phyloP scores from a whole-genome alignment of 2,113 vertebrate species.

The Bagarius yarrelli region DNA sequence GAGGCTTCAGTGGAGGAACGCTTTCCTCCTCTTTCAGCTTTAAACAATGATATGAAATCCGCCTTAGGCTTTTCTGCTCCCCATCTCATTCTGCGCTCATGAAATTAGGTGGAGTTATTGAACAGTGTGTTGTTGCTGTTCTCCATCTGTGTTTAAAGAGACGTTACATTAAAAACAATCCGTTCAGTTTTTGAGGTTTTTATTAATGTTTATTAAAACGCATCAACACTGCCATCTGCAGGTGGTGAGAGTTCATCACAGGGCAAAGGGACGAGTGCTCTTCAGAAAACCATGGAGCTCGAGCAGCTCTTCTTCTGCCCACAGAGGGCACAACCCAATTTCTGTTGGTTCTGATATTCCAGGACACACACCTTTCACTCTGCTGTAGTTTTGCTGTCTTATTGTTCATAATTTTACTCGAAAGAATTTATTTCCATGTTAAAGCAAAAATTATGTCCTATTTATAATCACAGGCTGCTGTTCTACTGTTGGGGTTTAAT shows the following conservation, averaged over 20 bases:
- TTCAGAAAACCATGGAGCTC: slow-evolving; percentile 45
- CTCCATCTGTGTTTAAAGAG: not conserved
- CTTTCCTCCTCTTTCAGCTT: slow-evolving; percentile 8
- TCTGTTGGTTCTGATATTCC: too few relatives aligned
- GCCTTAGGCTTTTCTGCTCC: not conserved
- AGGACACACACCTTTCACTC: too few relatives aligned
- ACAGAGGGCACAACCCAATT: not conserved
- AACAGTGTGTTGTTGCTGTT: not conserved
- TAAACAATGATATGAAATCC: slow-evolving; percentile 1
- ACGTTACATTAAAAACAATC: not conserved
- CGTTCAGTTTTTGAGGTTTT: too few relatives aligned
- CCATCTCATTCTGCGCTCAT: not conserved
- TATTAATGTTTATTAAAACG: slow-evolving; percentile 31
- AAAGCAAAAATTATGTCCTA: too few relatives aligned
- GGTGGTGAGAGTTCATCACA: slow-evolving; percentile 31
- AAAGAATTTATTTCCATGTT: too few relatives aligned
- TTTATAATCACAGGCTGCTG: too few relatives aligned
- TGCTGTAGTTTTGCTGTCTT: too few relatives aligned
- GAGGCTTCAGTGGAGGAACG: not conserved
- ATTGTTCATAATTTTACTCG: too few relatives aligned
- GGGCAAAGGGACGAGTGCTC: not conserved
- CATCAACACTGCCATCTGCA: slow-evolving; percentile 71
- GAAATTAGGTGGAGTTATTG: not conserved
- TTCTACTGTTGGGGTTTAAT: too few relatives aligned
- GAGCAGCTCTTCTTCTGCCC: not conserved